Conservation (phyloP, 2,113 vertebrate species). For the Hippolais icterina region DNA sequence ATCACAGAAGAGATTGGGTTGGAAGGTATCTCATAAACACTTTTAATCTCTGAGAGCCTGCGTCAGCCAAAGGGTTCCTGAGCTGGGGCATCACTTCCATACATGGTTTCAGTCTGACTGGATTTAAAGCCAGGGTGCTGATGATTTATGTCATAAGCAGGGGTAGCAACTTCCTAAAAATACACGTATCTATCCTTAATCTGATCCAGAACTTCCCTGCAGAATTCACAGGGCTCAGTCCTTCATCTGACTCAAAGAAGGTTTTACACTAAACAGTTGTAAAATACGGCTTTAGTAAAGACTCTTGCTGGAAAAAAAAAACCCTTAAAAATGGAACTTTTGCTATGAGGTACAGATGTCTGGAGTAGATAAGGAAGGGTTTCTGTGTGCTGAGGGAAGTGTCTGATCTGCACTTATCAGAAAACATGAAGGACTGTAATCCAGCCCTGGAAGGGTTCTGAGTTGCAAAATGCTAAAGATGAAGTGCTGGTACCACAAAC, state of each 20-base stretch:
- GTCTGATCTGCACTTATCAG: neutral
- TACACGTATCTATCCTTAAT: neutral
- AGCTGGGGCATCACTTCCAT: neutral
- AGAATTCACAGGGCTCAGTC: accelerated
- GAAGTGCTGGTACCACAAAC: neutral
- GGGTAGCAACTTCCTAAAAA: neutral
- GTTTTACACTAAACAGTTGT: neutral
- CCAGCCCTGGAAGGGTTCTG: neutral
- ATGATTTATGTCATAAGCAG: neutral
- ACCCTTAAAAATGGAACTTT: neutral
- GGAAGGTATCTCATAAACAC: neutral
- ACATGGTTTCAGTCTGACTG: neutral
- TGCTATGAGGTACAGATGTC: neutral
- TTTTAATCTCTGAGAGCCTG: neutral
- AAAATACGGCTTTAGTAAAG: neutral
- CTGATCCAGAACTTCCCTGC: neutral
- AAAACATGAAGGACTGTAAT: neutral
- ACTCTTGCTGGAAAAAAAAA: neutral
- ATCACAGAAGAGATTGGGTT: neutral
- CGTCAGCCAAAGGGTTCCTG: neutral
- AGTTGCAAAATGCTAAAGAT: neutral
- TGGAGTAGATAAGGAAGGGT: neutral
- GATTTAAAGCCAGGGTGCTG: neutral
- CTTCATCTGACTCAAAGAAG: neutral
- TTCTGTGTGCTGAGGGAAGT: neutral